Evolutionary conservation across 2,113 vertebrate species (phyloP).

Genomic region (Spea multiplicata): DNA sequence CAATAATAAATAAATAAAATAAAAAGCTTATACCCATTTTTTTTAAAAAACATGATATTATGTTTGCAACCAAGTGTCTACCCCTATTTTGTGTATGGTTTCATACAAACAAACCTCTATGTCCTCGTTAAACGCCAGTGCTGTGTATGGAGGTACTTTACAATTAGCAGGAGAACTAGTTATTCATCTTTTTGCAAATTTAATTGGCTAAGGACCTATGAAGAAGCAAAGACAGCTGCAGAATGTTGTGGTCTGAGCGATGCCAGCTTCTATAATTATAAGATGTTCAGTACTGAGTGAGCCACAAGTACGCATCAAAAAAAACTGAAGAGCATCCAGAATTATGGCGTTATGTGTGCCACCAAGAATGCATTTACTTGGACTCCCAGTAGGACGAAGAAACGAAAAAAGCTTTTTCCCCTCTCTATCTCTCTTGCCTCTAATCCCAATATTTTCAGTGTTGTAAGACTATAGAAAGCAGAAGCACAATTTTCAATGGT

Average conservation of each 20-base stretch:
- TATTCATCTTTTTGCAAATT: not conserved
- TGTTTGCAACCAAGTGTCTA: not conserved
- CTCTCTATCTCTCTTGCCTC: too few species aligned
- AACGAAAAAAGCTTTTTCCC: not conserved
- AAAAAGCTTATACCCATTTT: too few species aligned
- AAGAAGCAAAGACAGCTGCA: slow-evolving; percentile 27
- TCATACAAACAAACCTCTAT: not conserved
- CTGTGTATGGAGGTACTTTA: slow-evolving; percentile 1
- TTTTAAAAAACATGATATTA: not conserved
- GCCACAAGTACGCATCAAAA: slow-evolving; percentile 23
- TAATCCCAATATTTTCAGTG: too few species aligned
- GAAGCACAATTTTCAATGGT: too few species aligned
- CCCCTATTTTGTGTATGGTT: too few species aligned
- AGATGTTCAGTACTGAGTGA: slow-evolving; percentile 9
- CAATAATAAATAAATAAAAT: too few species aligned
- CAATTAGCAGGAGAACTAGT: slow-evolving; percentile 3
- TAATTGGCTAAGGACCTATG: slow-evolving; percentile 19
- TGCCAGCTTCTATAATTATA: slow-evolving; percentile 23
- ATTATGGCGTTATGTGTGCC: not conserved
- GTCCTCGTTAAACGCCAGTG: not conserved
- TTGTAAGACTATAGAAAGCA: too few species aligned
- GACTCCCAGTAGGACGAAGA: not conserved
- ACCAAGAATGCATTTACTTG: not conserved
- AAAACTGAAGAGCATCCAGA: slow-evolving; percentile 14
- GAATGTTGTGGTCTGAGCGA: slow-evolving; percentile 1